Evolutionary conservation across 2,888 invertebrate species (phyloP).

Genomic region (Ametastegia equiseti): DNA sequence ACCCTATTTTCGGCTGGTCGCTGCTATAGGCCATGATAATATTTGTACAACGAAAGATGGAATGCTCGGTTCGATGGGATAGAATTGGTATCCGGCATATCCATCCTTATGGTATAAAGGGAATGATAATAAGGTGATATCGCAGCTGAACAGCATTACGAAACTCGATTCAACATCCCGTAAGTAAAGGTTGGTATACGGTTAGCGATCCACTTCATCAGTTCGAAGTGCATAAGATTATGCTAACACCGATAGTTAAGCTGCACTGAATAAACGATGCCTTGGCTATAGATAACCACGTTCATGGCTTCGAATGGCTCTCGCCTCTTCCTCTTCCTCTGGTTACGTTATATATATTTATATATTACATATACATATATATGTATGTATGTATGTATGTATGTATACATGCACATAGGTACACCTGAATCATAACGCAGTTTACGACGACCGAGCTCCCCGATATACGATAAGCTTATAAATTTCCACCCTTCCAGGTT

Average conservation of each 20-base stretch:
- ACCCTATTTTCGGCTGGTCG: no score
- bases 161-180: not conserved
- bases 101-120: not conserved
- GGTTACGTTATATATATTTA: not conserved
- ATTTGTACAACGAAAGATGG: no score
- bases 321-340: not conserved
- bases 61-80: no score
- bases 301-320: not conserved
- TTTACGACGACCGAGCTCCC: slow-evolving; percentile 12
- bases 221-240: slow-evolving; percentile 68
- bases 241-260: slow-evolving; percentile 63
- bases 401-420: not conserved
- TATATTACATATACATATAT: not conserved
- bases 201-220: slow-evolving; percentile 69
- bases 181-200: not conserved
- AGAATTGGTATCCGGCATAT: no score
- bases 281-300: not conserved
- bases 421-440: slow-evolving; percentile 13
- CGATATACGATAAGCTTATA: slow-evolving; percentile 2
- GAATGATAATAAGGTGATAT: not conserved
- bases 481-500: not conserved
- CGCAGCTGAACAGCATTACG: not conserved
- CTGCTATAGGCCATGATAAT: no score
- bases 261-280: slow-evolving; percentile 66
- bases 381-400: not conserved